phyloP scores from a whole-genome alignment of 2,888 invertebrate species.

The Pheosia tremula region DNA sequence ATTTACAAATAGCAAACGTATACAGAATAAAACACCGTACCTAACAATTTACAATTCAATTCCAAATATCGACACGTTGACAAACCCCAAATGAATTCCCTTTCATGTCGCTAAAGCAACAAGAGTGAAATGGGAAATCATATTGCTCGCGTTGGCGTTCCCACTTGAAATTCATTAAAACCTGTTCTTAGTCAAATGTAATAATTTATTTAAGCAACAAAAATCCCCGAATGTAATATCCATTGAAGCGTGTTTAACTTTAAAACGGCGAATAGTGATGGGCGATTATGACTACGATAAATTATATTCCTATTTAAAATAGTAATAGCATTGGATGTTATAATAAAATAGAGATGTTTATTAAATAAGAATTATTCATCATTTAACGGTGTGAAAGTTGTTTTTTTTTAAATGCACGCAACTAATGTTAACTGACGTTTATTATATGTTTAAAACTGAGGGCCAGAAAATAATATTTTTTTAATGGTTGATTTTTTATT shows the following conservation, averaged over 20 bases:
- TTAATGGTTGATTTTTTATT: conserved; percentile 1
- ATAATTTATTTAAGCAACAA: conserved; percentile 82
- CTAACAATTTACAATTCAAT: conserved; percentile 42
- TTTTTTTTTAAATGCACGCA: no score
- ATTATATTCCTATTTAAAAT: conserved; percentile 5
- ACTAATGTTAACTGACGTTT: no score
- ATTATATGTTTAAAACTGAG: no score
- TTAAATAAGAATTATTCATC: neutral
- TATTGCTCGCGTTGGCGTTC: conserved; percentile 56
- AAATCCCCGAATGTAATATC: conserved; percentile 81
- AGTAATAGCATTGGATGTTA: neutral
- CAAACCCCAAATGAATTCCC: conserved; percentile 65
- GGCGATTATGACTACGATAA: conserved; percentile 21
- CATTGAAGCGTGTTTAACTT: conserved; percentile 77
- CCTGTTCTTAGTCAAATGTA: conserved; percentile 77
- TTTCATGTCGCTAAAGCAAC: conserved; percentile 67
- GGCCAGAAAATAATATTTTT: no score
- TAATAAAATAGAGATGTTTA: conserved; percentile 11
- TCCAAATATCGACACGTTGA: conserved; percentile 49
- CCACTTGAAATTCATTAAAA: conserved; percentile 80
- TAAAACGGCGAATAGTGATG: conserved; percentile 52
- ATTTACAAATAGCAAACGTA: no score
- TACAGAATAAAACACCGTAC: conserved; percentile 30
- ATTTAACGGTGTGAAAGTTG: no score
- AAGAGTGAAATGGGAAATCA: conserved; percentile 60